Evolutionary conservation across 1,140 invertebrate species (phyloP).

Genomic region (Agrypnia vestita): DNA sequence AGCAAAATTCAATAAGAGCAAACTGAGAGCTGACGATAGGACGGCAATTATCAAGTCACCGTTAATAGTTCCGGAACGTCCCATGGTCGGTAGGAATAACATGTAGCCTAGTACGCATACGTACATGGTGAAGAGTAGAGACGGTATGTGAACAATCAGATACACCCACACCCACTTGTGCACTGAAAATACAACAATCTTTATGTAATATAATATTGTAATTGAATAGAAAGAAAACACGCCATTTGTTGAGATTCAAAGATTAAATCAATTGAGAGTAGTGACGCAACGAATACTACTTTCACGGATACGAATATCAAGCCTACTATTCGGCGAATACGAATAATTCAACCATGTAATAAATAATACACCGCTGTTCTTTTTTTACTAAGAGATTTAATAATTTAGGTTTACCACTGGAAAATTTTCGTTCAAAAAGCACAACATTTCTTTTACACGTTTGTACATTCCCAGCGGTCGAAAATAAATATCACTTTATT

Average conservation of each 20-base stretch:
- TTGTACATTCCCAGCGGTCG: too few species aligned
- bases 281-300: too few species aligned
- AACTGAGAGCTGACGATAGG: conserved; percentile 10
- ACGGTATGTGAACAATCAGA: conserved; percentile 50
- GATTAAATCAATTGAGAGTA: too few species aligned
- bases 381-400: too few species aligned
- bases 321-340: too few species aligned
- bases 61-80: conserved; percentile 52
- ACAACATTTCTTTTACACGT: too few species aligned
- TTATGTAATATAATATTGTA: not conserved
- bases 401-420: too few species aligned
- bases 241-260: not conserved
- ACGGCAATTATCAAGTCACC: conserved; percentile 50
- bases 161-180: conserved; percentile 57
- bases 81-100: conserved; percentile 45
- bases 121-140: conserved; percentile 43
- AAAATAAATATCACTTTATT: too few species aligned
- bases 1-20: conserved; percentile 40
- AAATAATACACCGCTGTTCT: too few species aligned
- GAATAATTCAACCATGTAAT: too few species aligned
- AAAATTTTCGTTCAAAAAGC: too few species aligned
- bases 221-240: not conserved
- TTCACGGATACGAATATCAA: too few species aligned
- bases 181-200: conserved; percentile 41
- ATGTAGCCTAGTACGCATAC: conserved; percentile 43